Evolutionary conservation across 2,888 invertebrate species (phyloP).

Genomic region (Cancer borealis): DNA sequence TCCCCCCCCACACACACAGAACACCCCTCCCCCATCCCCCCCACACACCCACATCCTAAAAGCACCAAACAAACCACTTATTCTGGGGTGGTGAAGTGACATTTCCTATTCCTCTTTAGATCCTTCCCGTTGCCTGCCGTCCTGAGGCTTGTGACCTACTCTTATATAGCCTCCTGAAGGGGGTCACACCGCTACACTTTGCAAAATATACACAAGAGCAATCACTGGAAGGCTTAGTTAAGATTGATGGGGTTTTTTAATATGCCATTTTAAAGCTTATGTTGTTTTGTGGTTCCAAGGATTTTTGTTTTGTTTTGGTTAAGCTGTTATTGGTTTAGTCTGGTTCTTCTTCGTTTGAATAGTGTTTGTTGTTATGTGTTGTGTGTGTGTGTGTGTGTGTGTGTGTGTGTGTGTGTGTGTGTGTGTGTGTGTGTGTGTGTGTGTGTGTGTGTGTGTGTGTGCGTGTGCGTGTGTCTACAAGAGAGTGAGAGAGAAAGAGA

Average conservation of each 20-base stretch:
- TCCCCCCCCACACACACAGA: constrained; percentile 2
- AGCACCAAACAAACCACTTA: not conserved
- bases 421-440: not conserved
- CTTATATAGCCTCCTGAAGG: not conserved
- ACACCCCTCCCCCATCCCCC: not conserved
- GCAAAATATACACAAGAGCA: not conserved
- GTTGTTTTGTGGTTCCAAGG: not conserved
- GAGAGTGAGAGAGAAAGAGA: constrained; percentile 41
- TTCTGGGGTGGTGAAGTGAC: not conserved
- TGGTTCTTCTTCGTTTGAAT: not conserved
- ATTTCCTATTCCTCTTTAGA: not conserved
- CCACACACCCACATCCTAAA: not conserved
- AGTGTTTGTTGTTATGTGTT: too few species aligned
- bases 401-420: not conserved
- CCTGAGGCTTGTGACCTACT: not conserved
- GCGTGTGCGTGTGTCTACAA: not conserved
- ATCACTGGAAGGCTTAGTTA: not conserved
- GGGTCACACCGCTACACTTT: not conserved
- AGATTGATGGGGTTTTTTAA: not conserved
- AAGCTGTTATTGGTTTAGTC: not conserved
- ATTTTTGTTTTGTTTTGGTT: not conserved
- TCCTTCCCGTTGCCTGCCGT: not conserved
- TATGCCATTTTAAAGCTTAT: not conserved
- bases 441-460: not conserved
- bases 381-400: not conserved